Evolutionary conservation across 2,797 vertebrate genomes (phyloP).

Genomic region (Fistularia tabacaria): DNA sequence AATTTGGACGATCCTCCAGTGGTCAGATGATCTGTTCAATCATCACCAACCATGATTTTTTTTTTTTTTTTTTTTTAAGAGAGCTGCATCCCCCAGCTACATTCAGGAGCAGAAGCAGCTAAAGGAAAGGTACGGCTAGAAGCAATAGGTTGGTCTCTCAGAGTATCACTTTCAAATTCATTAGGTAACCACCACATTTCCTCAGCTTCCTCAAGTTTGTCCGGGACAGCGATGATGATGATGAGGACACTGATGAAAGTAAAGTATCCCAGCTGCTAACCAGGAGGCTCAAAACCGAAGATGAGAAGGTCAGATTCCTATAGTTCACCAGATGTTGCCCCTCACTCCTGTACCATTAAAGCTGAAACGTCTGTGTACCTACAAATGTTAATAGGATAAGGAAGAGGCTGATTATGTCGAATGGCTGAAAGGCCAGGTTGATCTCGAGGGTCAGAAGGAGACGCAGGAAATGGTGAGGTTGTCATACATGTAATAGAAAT

Average conservation of each 20-base stretch:
- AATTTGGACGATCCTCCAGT: background rate
- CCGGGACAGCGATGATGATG: slow-evolving; percentile 77
- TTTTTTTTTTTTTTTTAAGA: slow-evolving; percentile 50
- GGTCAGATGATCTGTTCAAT: slow-evolving; percentile 1
- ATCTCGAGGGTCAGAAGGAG: slow-evolving; percentile 63
- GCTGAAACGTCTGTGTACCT: background rate
- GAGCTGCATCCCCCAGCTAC: slow-evolving; percentile 78
- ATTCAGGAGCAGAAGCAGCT: slow-evolving; percentile 83
- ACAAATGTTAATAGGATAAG: slow-evolving; percentile 67
- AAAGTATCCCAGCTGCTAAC: slow-evolving; percentile 68
- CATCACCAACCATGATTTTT: background rate
- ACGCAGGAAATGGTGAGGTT: slow-evolving; percentile 82
- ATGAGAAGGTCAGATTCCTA: slow-evolving; percentile 76
- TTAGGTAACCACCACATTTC: background rate
- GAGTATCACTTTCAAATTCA: too few species aligned
- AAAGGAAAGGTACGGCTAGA: slow-evolving; percentile 74
- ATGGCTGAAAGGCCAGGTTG: slow-evolving; percentile 86
- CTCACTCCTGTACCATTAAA: too few species aligned
- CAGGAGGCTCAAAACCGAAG: slow-evolving; percentile 73
- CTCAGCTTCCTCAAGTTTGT: slow-evolving; percentile 81
- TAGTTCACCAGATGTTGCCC: background rate
- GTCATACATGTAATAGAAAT: background rate
- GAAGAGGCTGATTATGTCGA: slow-evolving; percentile 83
- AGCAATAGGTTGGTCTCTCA: too few species aligned
- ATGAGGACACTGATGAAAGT: background rate